Percentiles rank a stretch among this genome's conserved stretches.
Evolutionary conservation across 2,888 invertebrate genomes (phyloP).

Genomic region (Callimorpha dominula): DNA sequence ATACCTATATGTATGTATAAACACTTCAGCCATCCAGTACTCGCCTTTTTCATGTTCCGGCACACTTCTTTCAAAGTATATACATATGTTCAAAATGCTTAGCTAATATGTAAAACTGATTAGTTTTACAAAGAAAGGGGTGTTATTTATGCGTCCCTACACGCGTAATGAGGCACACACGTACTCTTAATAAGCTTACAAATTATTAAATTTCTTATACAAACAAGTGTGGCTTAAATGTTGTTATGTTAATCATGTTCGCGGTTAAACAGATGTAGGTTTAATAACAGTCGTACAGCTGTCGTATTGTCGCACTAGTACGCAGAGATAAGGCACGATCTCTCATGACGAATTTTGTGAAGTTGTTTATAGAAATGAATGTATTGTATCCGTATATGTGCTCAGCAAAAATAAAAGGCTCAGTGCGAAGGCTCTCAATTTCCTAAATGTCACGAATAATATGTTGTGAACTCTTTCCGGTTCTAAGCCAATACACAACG

Average conservation of each 20-base stretch:
- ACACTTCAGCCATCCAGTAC: background rate
- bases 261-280: background rate
- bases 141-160: conserved; percentile 51
- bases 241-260: conserved; percentile 47
- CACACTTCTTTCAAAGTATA: conserved; percentile 4
- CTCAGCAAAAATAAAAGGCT: background rate
- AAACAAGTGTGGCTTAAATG: conserved; percentile 42
- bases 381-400: background rate
- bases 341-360: background rate
- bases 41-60: background rate
- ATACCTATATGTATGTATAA: background rate
- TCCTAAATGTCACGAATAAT: background rate
- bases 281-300: background rate
- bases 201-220: conserved; percentile 54
- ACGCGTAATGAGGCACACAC: conserved; percentile 47
- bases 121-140: conserved; percentile 45
- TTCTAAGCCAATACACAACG: background rate
- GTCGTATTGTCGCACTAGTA: background rate
- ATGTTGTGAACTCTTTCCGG: background rate
- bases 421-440: background rate
- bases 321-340: background rate
- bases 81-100: conserved; percentile 3
- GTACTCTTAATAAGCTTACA: conserved; percentile 48
- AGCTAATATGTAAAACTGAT: conserved; percentile 37
- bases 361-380: background rate